phyloP scores from a whole-genome alignment of 2,797 vertebrate species.

The Xiphophorus birchmanni region DNA sequence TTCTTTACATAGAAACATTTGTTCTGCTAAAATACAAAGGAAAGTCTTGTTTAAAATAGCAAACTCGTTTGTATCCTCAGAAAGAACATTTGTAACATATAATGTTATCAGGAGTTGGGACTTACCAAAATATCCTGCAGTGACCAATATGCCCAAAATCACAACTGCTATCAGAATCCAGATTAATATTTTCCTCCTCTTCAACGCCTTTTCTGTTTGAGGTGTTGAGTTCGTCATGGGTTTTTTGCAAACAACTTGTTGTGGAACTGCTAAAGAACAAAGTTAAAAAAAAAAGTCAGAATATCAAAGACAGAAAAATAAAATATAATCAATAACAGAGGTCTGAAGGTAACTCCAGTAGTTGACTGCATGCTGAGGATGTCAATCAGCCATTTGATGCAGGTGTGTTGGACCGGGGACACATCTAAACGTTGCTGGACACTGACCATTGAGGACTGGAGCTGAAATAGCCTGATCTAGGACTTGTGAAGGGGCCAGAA shows the following conservation, averaged over 20 bases:
- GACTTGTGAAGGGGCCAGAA: not conserved
- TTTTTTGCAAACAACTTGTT: conserved; percentile 72
- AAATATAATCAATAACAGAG: not conserved
- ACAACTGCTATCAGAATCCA: conserved; percentile 65
- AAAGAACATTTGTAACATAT: not conserved
- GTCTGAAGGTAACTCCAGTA: too few species aligned
- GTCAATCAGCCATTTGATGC: too few species aligned
- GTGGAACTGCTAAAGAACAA: conserved; percentile 46
- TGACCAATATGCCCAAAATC: conserved; percentile 68
- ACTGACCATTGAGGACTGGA: too few species aligned
- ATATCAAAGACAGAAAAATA: not conserved
- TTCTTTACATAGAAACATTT: not conserved
- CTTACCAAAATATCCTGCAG: conserved; percentile 80
- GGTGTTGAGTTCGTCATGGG: conserved; percentile 67
- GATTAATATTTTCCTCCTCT: conserved; percentile 56
- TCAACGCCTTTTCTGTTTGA: conserved; percentile 29
- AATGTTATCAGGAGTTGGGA: conserved; percentile 15
- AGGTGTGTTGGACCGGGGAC: too few species aligned
- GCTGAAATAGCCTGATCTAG: not conserved
- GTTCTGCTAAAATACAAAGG: not conserved
- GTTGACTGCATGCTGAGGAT: too few species aligned
- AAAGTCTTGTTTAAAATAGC: not conserved
- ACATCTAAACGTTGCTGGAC: too few species aligned
- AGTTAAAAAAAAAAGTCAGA: not conserved
- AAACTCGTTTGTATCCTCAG: not conserved